Evolutionary conservation across 2,113 vertebrate species (phyloP).

Genomic region (Poecilia latipinna): DNA sequence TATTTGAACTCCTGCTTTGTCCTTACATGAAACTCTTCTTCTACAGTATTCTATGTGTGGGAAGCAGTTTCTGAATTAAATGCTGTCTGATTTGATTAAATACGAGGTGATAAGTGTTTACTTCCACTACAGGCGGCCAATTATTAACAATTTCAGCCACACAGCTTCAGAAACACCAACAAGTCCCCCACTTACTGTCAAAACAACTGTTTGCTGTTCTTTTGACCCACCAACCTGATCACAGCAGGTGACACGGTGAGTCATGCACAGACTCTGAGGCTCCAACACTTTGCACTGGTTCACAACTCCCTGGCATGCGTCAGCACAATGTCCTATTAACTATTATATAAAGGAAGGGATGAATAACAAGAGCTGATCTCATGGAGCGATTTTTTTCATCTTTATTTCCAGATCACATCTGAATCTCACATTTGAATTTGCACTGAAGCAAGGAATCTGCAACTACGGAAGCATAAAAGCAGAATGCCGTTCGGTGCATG

Average conservation of each 20-base stretch:
- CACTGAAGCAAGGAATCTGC: not conserved
- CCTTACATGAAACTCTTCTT: not conserved
- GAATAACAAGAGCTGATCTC: constrained; percentile 30
- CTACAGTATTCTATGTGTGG: not conserved
- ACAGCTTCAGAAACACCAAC: constrained; percentile 6
- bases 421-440: not conserved
- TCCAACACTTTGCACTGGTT: constrained; percentile 43
- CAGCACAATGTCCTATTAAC: constrained; percentile 43
- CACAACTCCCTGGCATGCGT: constrained; percentile 53
- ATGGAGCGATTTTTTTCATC: constrained; percentile 2
- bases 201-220: constrained; percentile 61
- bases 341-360: constrained; percentile 39
- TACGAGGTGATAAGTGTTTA: constrained; percentile 13
- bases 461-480: not conserved
- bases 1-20: not conserved
- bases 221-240: constrained; percentile 58
- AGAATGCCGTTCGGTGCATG: not conserved
- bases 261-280: constrained; percentile 56
- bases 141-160: constrained; percentile 16
- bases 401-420: not conserved
- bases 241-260: constrained; percentile 59
- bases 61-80: not conserved
- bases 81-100: not conserved
- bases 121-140: constrained; percentile 2
- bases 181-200: constrained; percentile 34